Evolutionary conservation across 2,113 vertebrate genomes (phyloP), one percentile per base, ranked within the genome.

Genomic region (Lethenteron camtschaticum): DNA sequence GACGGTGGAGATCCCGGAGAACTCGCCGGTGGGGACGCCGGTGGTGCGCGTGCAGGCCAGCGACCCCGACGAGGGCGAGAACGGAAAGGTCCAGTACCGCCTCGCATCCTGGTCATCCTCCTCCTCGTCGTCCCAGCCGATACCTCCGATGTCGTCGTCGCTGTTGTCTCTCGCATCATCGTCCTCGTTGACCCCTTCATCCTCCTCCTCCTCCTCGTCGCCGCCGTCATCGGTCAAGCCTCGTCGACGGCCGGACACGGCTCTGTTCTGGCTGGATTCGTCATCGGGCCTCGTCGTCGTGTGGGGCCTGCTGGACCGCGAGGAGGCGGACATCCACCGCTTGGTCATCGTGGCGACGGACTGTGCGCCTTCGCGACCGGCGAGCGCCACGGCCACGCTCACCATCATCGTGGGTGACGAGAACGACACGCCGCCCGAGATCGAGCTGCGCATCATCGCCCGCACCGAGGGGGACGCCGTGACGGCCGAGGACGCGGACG

Each of bases 401-500:
- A 99, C 94, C 41, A 99, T 99, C 79, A 96, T 96, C 9, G 87
- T 99, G 76, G 96, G 96, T 73, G 95, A 99, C 75, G 92, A 95
- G 72, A 99, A 99, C 0, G 95, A 99, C 78, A 99, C 96, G 0
- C 90, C 94, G 20, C 94, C 94, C 1, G 81, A 84, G 41, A 95
- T 96, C 0, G 94, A 99, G 76, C 96, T 99, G 58, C 78, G 94
- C 3, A 99, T 96, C 77, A 99, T 99, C 0, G 94, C 41, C 41
- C 41, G 41, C 6, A 41, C 95, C 75, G 91, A 96, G 0, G 91
- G 94, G 2, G 81, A 94, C 63, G 94, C 91, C 18, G 90, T 81
- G 0, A 90, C 96, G 78, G 87, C 87, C 0, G 91, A 99, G 75
- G 94, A 96, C 0, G 90, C 96, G 8, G 41, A 41, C 41, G 41